Evolutionary conservation across 2,797 vertebrate genomes (phyloP), one percentile per base, ranked within the genome.

Genomic region (Bradypodion ventrale): DNA sequence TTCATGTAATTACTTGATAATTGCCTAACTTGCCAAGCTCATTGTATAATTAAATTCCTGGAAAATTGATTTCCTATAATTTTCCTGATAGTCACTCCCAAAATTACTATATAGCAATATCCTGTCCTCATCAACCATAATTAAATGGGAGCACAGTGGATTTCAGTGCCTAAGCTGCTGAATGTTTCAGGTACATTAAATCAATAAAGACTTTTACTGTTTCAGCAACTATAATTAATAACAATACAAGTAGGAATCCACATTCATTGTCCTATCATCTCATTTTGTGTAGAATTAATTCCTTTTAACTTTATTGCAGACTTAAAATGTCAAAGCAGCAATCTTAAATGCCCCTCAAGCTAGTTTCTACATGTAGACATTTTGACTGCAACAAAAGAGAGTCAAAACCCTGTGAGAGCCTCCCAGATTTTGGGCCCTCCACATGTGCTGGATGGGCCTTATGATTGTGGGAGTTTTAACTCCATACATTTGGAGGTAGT

Each of bases 121-220:
- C 65, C n/a, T 87, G 21, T 69, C 32, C 29, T 69, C 37, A 87
- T 21, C 65, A 85, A 37, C 3, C 83, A 29, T 12, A 62, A 90
- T 90, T 81, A 79, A 69, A 23, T 0, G 62, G 4, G 23, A 3
- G 82, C 72, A 25, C 10, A 81, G 83, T 62, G 32, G 4, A 74
- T 27, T 2, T 10, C 32, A 82, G 49, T 89, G 13, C 75, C 88
- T 76, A 32, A 93, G 91, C 66, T 35, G 23, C 13, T 85, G 79
- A 82, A 7, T 23, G 29, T 75, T 90, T 15, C 32, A 78, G 49
- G 86, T 84, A 2, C 49, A 0, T 0, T 76, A 68, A 91, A 87
- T 93, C 83, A 89, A 77, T 8, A 90, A 85, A 2, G 63, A 37
- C n/a, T 75, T 92, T 74, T 81, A 80, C 32, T 46, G 5, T 79